Percentiles rank a stretch among this genome's conserved stretches.
Conservation (phyloP, 1,140 invertebrate genomes). For the Eurosta solidaginis region DNA sequence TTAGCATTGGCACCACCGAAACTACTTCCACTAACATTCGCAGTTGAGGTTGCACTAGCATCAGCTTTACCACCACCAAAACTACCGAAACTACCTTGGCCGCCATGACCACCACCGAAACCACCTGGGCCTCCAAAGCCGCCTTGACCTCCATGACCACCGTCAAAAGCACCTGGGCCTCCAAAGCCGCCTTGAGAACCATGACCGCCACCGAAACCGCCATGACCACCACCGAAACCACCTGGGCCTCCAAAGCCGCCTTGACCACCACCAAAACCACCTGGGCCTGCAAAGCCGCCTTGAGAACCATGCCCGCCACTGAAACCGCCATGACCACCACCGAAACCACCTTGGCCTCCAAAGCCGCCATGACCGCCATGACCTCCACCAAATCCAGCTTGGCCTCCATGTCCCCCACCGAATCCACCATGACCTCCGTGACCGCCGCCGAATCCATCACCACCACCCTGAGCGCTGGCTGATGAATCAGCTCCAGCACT, state of each 20-base stretch:
- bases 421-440: constrained; percentile 13
- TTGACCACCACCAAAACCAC: constrained; percentile 9
- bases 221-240: background rate
- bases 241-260: background rate
- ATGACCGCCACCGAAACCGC: background rate
- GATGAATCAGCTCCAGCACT: background rate
- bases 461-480: background rate
- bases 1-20: background rate
- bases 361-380: constrained; percentile 14
- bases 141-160: background rate
- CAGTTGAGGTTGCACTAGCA: background rate
- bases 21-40: background rate
- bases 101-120: no score
- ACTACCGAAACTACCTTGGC: background rate
- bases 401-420: constrained; percentile 18
- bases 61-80: background rate
- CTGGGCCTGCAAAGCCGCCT: constrained; percentile 16
- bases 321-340: background rate
- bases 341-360: constrained; percentile 18
- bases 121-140: constrained; percentile 7
- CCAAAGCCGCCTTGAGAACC: background rate
- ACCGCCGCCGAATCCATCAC: constrained; percentile 9
- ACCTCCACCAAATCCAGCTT: constrained; percentile 23
- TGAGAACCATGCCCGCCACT: background rate
- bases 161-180: background rate